Evolutionary conservation across 2,797 vertebrate species (phyloP), one percentile per base, ranked within the genome.

Genomic region (Todus mexicanus): DNA sequence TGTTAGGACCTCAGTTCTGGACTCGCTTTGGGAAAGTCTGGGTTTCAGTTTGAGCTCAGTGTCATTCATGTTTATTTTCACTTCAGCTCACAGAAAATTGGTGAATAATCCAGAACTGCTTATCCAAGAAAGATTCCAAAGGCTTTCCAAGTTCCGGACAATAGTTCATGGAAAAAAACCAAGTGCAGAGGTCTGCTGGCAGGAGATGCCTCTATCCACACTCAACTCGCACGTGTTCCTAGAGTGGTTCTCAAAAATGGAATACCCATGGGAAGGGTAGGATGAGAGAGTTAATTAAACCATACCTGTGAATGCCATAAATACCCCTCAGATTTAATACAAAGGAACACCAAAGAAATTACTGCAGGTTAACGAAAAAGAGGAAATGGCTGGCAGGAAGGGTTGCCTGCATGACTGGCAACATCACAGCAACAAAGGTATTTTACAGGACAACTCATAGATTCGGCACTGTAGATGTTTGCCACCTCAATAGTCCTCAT

Each of bases 81-180:
- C 31, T 88, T 70, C 77, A 73, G n/a, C 27, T 92, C 38, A 31
- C 50, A 78, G 88, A 91, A 73, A 54, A 59, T 4, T 25, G 31
- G 81, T 80, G 25, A 88, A 89, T 87, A 94, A 85, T 81, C 65
- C 86, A 90, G 57, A 93, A 71, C 53, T 65, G 61, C 37, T 80
- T 80, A 82, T 90, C 80, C 77, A 94, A 64, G 78, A 92, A 90
- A 71, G 68, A 94, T 69, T 87, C 35, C 72, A 87, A 89, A 80
- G 61, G 22, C 43, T 69, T 91, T 92, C 79, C 76, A 88, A 92
- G 2, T 75, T 93, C 47, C 70, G 87, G 42, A 93, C 70, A 84
- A 87, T 26, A 81, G 66, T 37, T 59, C 65, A 64, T 33, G 35
- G 64, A 74, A 95, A 92, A 84, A 94, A 91, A 3, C 16, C 20